Percentiles rank a stretch among this genome's conserved stretches.
phyloP scores from a whole-genome alignment of 1,140 invertebrate genomes.

The Myzus persicae region DNA sequence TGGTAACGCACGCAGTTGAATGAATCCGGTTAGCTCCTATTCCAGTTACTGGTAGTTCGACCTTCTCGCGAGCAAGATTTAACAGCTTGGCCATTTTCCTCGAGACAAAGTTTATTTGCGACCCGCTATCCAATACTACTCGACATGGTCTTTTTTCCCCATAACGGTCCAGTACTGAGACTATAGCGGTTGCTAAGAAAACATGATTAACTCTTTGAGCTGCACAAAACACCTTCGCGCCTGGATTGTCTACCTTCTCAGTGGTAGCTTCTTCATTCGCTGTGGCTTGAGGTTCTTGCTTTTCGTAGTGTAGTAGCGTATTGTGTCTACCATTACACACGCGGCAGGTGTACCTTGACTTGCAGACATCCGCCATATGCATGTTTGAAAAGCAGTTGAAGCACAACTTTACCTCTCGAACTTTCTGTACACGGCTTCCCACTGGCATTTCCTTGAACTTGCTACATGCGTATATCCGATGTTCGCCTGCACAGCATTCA shows the following conservation, averaged over 20 bases:
- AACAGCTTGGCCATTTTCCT: background rate
- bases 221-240: background rate
- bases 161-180: background rate
- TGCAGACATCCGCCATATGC: background rate
- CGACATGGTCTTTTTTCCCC: background rate
- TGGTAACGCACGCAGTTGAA: background rate
- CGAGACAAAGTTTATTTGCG: background rate
- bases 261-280: too few species aligned
- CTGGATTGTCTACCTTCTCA: background rate
- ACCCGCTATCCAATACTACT: background rate
- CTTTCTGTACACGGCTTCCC: background rate
- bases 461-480: background rate
- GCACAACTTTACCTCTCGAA: background rate
- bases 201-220: background rate
- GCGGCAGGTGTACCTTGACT: background rate
- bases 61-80: background rate
- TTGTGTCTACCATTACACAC: background rate
- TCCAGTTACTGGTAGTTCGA: background rate
- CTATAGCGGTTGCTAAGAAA: background rate
- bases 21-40: background rate
- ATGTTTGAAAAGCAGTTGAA: background rate
- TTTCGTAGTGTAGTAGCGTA: background rate
- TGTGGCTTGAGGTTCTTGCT: background rate
- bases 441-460: background rate
- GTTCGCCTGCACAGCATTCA: background rate